phyloP scores from a whole-genome alignment of 2,797 vertebrate species.

The Gallinago stenura region DNA sequence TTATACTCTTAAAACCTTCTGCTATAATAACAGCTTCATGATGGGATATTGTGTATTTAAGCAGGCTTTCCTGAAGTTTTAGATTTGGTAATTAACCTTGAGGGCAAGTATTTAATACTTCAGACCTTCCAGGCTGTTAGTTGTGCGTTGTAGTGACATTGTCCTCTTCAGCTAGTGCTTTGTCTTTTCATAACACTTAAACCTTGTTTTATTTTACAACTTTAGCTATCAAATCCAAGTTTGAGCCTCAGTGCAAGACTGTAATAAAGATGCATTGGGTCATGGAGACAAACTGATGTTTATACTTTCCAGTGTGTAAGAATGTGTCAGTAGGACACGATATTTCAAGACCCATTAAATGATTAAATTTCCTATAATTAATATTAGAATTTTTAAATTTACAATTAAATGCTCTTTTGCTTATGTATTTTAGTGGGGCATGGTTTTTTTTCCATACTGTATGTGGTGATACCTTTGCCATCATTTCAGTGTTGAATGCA shows the following conservation, averaged over 20 bases:
- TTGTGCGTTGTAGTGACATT: neutral
- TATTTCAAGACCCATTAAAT: neutral
- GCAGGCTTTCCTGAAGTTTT: neutral
- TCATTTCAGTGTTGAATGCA: neutral
- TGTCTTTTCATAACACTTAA: neutral
- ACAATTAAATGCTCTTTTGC: neutral
- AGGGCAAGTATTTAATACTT: neutral
- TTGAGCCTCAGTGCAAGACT: neutral
- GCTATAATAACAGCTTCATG: neutral
- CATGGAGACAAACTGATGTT: neutral
- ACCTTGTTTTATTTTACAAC: neutral
- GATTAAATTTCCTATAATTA: neutral
- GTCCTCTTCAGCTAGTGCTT: neutral
- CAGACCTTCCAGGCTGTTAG: neutral
- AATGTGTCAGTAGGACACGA: neutral
- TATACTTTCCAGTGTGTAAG: neutral
- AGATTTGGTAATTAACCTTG: neutral
- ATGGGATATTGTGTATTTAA: neutral
- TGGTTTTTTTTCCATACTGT: neutral
- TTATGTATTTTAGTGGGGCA: neutral
- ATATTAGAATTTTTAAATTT: neutral
- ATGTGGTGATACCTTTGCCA: neutral
- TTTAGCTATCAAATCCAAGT: neutral
- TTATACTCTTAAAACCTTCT: neutral
- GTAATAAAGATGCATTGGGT: neutral